phyloP scores from a whole-genome alignment of 2,113 vertebrate species.

The Apodemus sylvaticus region DNA sequence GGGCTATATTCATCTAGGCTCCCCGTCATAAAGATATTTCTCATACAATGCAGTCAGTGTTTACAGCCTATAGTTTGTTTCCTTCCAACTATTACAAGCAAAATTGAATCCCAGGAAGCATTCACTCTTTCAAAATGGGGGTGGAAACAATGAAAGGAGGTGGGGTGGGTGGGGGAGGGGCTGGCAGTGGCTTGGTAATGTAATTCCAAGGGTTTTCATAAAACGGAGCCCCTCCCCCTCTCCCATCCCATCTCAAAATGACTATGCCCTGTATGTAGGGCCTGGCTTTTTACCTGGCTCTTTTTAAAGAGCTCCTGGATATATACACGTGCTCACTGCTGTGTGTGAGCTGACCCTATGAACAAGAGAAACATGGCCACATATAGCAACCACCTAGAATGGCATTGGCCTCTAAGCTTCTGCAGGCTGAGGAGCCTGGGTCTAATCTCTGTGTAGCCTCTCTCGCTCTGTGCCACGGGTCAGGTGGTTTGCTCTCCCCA shows the following conservation, averaged over 20 bases:
- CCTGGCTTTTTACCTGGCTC: not conserved
- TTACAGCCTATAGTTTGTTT: constrained; percentile 97
- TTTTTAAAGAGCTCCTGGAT: not conserved
- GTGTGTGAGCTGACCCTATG: not conserved
- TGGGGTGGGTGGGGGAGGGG: constrained; percentile 83
- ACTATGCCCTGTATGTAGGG: not conserved
- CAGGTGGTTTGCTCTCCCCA: not conserved
- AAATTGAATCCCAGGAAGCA: constrained; percentile 99
- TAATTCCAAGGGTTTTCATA: constrained; percentile 59
- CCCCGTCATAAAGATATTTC: constrained; percentile 85
- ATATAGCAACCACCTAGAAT: not conserved
- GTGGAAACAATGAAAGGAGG: constrained; percentile 93
- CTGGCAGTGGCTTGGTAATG: constrained; percentile 67
- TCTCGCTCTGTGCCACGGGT: not conserved
- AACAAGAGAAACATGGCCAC: not conserved
- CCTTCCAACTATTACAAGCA: constrained; percentile 99
- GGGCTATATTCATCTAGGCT: constrained; percentile 81
- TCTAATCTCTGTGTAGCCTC: not conserved
- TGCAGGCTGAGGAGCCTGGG: not conserved
- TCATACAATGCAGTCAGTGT: constrained; percentile 92
- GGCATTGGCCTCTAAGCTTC: not conserved
- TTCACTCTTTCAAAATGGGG: constrained; percentile 94
- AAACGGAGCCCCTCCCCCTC: not conserved
- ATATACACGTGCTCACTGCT: not conserved
- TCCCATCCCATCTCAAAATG: not conserved